Evolutionary conservation across 2,113 vertebrate genomes (phyloP).

Genomic region (Muntiacus muntjak): DNA sequence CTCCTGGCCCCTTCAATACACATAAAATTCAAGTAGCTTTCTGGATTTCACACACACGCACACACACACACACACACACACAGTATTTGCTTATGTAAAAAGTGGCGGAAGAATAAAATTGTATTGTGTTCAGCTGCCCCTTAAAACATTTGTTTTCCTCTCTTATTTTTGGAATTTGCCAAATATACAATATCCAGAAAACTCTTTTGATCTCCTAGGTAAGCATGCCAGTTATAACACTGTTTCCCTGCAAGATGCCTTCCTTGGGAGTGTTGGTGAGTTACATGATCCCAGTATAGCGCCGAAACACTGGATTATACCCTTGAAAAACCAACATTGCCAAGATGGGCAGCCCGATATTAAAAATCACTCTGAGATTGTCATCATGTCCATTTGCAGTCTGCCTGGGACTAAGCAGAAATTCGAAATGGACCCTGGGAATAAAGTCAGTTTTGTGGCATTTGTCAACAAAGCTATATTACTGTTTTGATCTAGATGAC

Average conservation of each 20-base stretch:
- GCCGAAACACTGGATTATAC: background rate
- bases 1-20: background rate
- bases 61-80: background rate
- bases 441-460: slow-evolving; percentile 69
- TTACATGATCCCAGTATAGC: background rate
- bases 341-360: background rate
- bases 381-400: slow-evolving; percentile 30
- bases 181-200: background rate
- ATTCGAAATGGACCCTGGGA: slow-evolving; percentile 59
- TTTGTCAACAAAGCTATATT: slow-evolving; percentile 70
- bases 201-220: background rate
- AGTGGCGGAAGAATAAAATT: background rate
- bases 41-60: background rate
- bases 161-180: background rate
- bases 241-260: background rate
- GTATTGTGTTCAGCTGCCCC: background rate
- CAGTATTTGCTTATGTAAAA: background rate
- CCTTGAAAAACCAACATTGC: background rate
- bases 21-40: background rate
- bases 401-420: slow-evolving; percentile 61
- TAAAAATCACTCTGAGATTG: background rate
- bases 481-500: slow-evolving; percentile 45
- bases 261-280: background rate
- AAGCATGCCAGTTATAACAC: background rate
- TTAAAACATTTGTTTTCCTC: background rate